Base-by-base conservation (phyloP, 1,140 invertebrate species). In the Orussus abietinus region DNA sequence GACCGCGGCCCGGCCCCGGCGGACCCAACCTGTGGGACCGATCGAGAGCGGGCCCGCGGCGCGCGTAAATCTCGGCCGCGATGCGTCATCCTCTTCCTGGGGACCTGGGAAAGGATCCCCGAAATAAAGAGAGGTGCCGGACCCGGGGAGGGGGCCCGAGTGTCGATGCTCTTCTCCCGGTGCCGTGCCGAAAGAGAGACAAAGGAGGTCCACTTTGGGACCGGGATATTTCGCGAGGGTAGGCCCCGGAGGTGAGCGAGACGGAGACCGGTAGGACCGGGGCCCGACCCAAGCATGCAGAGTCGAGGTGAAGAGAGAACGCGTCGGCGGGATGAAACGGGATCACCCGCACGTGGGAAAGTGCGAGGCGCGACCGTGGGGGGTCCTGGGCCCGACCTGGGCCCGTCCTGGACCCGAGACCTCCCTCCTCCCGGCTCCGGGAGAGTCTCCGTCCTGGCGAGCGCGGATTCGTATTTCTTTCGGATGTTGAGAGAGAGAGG, bases 291-390 rank as follows among this genome's bases (percentile, higher is more conserved):
- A 61, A 57, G 46, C 59, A 59, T 57, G 59, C 57, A 53, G 51
- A 62, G 47, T 55, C 56, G 53, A 56, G 55, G 55, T 59, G 60
- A 60, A 51, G 54, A 63, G 59, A 48, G 35, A 11, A 56, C 47
- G 31, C 26, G 65, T 62, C 66, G 66, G 66, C 55, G 58, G 58
- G 66, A 69, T 69, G 58, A 71, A 71, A 71, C 64, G 59, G 53
- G 68, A 69, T 71, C 66, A 69, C 68, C 68, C 68, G 64, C 63
- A 71, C 66, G 67, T 69, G 69, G 66, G 66, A 69, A 69, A 72
- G 66, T 71, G 67, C 64, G 64, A 72, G 64, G 54, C 62, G 55
- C 56, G 57, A 58, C 66, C 61, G 65, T 66, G 65, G 65, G 65
- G 62, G 65, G 64, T 65, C 68, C 48, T 54, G 51, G 53, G 57